Base-by-base conservation (phyloP, 2,888 invertebrate genomes). In the Nebria salina region DNA sequence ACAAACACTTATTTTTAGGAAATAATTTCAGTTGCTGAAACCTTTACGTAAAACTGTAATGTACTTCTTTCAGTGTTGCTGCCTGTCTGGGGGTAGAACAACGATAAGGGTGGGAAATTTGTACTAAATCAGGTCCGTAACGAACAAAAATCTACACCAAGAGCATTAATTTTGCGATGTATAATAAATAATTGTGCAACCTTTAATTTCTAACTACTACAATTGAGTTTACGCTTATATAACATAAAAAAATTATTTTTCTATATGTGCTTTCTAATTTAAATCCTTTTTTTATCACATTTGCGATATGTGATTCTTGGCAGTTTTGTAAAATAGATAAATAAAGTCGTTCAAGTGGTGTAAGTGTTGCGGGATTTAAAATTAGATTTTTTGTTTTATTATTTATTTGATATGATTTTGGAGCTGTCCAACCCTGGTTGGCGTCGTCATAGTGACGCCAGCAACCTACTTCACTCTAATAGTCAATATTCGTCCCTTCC, bases 401-500 rank as follows among this genome's bases (percentile, higher is more conserved):
- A 34, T 34, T 34, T 1, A 54, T 7, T 54, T 54, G 1, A 11
- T 13, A 68, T n/a, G 8, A 15, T 68, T 68, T 68, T 68, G 20
- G 6, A 15, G 20, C 13, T 7, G 68, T 25, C 26, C 26, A 68
- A 76, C 82, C 83, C 87, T 87, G 86, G 75, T 70, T 81, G 82
- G 84, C 85, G 87, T 88, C 85, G 84, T 84, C 85, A 87, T 86
- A 84, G 85, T 85, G 86, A 88, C 88, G 86, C 85, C 83, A 84
- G 82, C 86, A 86, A 85, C 87, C 86, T 68, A 75, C 75, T 88
- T 88, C 88, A 85, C 87, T 88, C 88, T 86, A 86, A 88, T 87
- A 88, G 88, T 89, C 89, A 86, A 89, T 89, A 89, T 87, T 86
- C 86, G 82, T 84, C 84, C 85, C 85, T 84, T 83, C 83, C 75